These are phyloP conservation scores for Agonum fuliginosum DNA, from an alignment of 2,888 invertebrate species.

Conservation along the genomic window DNA sequence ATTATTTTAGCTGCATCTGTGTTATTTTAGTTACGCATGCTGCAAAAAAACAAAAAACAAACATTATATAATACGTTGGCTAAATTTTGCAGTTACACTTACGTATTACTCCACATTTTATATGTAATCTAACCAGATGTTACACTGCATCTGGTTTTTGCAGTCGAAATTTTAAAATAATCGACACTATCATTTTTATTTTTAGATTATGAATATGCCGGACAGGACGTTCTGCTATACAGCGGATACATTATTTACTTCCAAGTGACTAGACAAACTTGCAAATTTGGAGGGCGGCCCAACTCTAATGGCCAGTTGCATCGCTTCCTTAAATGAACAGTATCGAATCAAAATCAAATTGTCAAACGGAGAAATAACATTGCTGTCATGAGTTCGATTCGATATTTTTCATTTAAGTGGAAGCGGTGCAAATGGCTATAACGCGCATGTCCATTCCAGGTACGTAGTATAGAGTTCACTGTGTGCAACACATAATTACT, in stretches of 20 bases:
- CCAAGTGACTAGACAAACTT: not conserved
- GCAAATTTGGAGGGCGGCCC: not conserved
- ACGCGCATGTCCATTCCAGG: no score
- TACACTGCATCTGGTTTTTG: slow-evolving; percentile 26
- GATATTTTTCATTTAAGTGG: no score
- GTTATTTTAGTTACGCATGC: not conserved
- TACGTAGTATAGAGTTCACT: no score
- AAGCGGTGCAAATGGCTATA: no score
- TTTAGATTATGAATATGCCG: slow-evolving; percentile 19
- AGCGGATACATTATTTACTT: not conserved
- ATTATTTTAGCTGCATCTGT: not conserved
- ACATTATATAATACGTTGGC: not conserved
- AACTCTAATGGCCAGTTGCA: no score
- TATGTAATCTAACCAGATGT: not conserved
- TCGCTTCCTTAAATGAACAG: no score
- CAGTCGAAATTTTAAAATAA: slow-evolving; percentile 5
- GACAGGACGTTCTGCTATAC: not conserved
- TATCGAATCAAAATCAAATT: no score
- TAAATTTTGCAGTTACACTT: not conserved
- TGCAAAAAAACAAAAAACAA: not conserved
- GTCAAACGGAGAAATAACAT: no score
- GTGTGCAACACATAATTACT: no score
- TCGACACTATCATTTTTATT: slow-evolving; percentile 19
- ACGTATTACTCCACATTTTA: no score
- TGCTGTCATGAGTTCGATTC: no score